Evolutionary conservation across 2,797 vertebrate species (phyloP), one percentile per base, ranked within the genome.

Genomic region (Pseudomugil gertrudae): DNA sequence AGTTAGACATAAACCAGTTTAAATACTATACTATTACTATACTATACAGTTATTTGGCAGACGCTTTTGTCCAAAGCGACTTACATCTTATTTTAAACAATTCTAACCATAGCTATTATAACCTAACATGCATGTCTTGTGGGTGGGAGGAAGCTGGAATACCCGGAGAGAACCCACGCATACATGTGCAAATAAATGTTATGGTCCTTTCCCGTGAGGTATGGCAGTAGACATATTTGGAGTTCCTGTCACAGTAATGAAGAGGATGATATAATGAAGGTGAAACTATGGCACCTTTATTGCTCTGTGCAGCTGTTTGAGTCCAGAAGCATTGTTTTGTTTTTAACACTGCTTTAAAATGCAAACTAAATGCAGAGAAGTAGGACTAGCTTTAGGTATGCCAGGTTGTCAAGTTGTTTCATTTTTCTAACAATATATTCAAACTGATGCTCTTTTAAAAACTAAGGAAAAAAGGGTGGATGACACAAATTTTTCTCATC

Each of bases 181-280:
- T n/a, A n/a, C n/a, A n/a, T 33, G 51, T 70, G 24, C 9, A 0
- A 50, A 26, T 4, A 53, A 53, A 17, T 27, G 11, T 53, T 9
- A 65, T 35, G 15, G 35, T 40, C 30, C 8, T 45, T 21, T 45
- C 43, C n/a, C 43, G 9, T n/a, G n/a, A 45, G 43, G 43, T n/a
- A 75, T 24, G 72, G 32, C 57, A 70, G 51, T 69, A 70, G 79
- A 10, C 15, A 48, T 54, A 71, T 23, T 27, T 29, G 62, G 51
- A 67, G 50, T 69, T 79, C 57, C 58, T 17, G 45, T 21, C 27
- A 55, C 19, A 50, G 5, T n/a, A 57, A 5, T 27, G 0, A 71
- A 56, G 30, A 21, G 27, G 40, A n/a, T 36, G 47, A 59, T 48
- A 10, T 53, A 45, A 69, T 69, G 53, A 73, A 69, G 67, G 57